These are phyloP conservation scores for Telmatochromis sp. DNA, from an alignment of 2,113 vertebrate species.

Conservation along the genomic window DNA sequence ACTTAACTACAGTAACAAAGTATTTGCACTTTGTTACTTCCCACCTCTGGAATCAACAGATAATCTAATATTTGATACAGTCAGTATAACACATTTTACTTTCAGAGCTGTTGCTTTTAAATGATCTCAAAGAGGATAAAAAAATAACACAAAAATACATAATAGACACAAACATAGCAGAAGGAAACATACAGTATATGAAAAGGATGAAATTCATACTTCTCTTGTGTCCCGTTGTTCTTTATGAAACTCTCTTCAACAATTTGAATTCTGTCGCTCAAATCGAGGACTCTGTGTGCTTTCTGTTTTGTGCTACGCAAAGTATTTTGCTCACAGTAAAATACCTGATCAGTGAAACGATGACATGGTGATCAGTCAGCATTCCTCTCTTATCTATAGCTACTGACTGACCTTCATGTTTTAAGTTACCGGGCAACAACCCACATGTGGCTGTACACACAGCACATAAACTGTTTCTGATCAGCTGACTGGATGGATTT, in stretches of 20 bases:
- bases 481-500: background rate
- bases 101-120: background rate
- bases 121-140: background rate
- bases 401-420: background rate
- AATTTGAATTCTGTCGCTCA: background rate
- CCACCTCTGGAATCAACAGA: rapidly evolving
- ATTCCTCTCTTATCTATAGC: background rate
- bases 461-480: background rate
- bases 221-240: rapidly evolving
- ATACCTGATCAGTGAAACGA: rapidly evolving
- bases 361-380: background rate
- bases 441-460: background rate
- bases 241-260: background rate
- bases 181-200: background rate
- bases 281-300: background rate
- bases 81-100: background rate
- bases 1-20: background rate
- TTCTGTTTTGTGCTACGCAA: background rate
- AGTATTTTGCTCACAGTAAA: background rate
- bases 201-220: background rate
- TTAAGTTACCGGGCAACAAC: background rate
- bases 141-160: background rate
- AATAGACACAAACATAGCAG: background rate
- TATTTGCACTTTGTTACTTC: background rate
- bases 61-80: background rate